Conservation (phyloP, 2,113 vertebrate species). For the Phaetusa simplex region DNA sequence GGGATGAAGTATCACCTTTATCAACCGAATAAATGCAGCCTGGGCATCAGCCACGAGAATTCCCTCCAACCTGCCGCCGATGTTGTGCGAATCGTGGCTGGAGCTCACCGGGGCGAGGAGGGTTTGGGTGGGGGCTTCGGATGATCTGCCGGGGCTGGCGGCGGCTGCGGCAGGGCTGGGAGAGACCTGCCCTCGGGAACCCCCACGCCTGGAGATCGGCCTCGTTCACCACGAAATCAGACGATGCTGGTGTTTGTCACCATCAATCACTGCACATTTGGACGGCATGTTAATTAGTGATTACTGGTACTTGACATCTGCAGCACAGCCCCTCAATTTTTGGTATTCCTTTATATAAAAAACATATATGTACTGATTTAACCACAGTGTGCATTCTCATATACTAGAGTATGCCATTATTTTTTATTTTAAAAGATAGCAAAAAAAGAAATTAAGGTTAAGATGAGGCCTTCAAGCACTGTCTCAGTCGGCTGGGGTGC, state of each 20-base stretch:
- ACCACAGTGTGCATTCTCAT: not conserved
- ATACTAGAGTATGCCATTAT: not conserved
- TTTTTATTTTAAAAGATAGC: not conserved
- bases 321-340: not conserved
- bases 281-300: rapidly evolving
- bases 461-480: not conserved
- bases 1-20: not conserved
- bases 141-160: not conserved
- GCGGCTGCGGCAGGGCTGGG: not conserved
- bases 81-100: rapidly evolving
- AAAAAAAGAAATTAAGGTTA: not conserved
- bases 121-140: not conserved
- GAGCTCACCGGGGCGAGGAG: rapidly evolving
- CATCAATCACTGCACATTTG: rapidly evolving
- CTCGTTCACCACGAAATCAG: not conserved
- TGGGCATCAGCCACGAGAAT: not conserved
- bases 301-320: not conserved
- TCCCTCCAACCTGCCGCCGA: not conserved
- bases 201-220: rapidly evolving
- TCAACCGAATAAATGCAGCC: not conserved
- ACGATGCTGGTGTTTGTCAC: rapidly evolving
- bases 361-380: not conserved
- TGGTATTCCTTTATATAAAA: not conserved
- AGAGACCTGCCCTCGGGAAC: not conserved
- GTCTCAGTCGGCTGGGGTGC: not conserved